Evolutionary conservation across 2,113 vertebrate species (phyloP).

Genomic region (Crotophaga sulcirostris): DNA sequence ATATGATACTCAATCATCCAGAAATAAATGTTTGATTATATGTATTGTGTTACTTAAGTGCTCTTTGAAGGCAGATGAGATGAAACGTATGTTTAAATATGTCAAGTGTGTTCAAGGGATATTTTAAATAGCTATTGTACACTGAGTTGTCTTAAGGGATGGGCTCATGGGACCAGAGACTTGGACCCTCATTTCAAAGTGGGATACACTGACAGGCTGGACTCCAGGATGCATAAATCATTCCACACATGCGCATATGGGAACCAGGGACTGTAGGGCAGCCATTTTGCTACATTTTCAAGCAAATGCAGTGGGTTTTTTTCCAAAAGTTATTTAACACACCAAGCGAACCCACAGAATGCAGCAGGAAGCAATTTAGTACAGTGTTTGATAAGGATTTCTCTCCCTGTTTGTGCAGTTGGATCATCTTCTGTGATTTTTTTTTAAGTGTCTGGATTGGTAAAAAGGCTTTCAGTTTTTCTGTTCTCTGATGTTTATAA

Average conservation of each 20-base stretch:
- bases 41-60: slow-evolving; percentile 20
- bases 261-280: neutral
- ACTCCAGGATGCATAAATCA: neutral
- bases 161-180: neutral
- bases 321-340: neutral
- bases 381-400: neutral
- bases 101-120: neutral
- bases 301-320: neutral
- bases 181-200: neutral
- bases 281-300: neutral
- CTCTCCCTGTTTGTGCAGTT: neutral
- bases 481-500: neutral
- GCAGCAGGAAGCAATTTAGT: neutral
- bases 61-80: slow-evolving; percentile 30
- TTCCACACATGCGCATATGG: neutral
- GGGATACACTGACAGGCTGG: neutral
- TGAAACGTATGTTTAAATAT: neutral
- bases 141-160: neutral
- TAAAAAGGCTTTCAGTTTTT: neutral
- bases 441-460: neutral
- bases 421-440: neutral
- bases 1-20: neutral
- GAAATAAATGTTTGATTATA: slow-evolving; percentile 11
- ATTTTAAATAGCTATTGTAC: slow-evolving; percentile 11
- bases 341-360: neutral